Conservation (phyloP, 1,140 invertebrate genomes). For the Brachionus calyciflorus region DNA sequence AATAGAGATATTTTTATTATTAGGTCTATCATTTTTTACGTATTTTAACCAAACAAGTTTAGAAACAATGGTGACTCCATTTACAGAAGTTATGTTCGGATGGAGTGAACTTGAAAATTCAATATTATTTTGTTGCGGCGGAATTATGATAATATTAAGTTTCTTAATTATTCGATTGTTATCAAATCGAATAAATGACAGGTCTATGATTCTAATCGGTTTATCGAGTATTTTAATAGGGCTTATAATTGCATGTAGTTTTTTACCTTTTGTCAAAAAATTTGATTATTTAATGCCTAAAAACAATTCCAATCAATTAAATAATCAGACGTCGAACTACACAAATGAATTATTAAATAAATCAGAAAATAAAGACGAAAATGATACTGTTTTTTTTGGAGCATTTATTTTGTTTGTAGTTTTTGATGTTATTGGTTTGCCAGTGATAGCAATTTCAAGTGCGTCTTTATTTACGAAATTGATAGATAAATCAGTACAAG, state of each 20-base stretch:
- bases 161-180: conserved; percentile 12
- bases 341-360: too few relatives aligned
- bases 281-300: neutral
- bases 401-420: conserved; percentile 40
- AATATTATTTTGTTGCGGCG: conserved; percentile 32
- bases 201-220: conserved; percentile 21
- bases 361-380: too few relatives aligned
- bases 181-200: conserved; percentile 17
- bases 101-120: conserved; percentile 42
- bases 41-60: conserved; percentile 50
- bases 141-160: conserved; percentile 22
- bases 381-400: neutral
- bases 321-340: neutral
- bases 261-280: conserved; percentile 5
- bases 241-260: conserved; percentile 10
- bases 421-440: conserved; percentile 45
- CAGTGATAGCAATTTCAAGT: conserved; percentile 26
- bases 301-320: neutral
- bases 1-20: conserved; percentile 49
- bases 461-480: conserved; percentile 44
- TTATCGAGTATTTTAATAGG: conserved; percentile 6
- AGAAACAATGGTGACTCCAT: conserved; percentile 47
- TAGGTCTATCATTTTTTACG: conserved; percentile 49
- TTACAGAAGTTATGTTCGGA: conserved; percentile 40
- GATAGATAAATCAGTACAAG: conserved; percentile 20